Conservation (phyloP, 2,113 vertebrate genomes). For the Hepsetus odoe region DNA sequence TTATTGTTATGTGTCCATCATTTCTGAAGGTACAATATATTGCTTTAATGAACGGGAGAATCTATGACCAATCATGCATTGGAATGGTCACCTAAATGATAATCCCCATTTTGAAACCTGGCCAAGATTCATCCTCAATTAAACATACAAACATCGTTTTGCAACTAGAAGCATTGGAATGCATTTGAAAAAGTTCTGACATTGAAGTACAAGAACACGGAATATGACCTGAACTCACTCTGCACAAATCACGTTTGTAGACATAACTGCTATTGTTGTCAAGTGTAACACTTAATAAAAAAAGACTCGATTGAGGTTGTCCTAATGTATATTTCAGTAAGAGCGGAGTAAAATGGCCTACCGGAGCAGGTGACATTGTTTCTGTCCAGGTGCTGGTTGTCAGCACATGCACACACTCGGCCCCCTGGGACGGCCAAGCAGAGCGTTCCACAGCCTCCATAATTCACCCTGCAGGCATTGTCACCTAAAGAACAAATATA, state of each 20-base stretch:
- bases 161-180: neutral
- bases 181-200: neutral
- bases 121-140: no score
- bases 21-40: no score
- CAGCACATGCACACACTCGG: constrained; percentile 94
- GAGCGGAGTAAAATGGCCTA: constrained; percentile 69
- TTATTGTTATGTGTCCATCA: no score
- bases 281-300: neutral
- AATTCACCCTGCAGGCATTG: constrained; percentile 92
- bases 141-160: neutral
- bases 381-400: constrained; percentile 93
- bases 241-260: neutral
- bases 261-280: neutral
- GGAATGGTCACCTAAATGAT: no score
- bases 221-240: no score
- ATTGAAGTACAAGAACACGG: no score
- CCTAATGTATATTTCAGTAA: constrained; percentile 48
- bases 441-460: constrained; percentile 91
- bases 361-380: constrained; percentile 91
- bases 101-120: no score
- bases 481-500: constrained; percentile 82
- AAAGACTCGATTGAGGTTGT: neutral
- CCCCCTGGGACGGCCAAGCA: constrained; percentile 94
- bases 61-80: no score
- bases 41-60: no score